Conservation (phyloP, 1,140 invertebrate species). For the Gryon sp. region DNA sequence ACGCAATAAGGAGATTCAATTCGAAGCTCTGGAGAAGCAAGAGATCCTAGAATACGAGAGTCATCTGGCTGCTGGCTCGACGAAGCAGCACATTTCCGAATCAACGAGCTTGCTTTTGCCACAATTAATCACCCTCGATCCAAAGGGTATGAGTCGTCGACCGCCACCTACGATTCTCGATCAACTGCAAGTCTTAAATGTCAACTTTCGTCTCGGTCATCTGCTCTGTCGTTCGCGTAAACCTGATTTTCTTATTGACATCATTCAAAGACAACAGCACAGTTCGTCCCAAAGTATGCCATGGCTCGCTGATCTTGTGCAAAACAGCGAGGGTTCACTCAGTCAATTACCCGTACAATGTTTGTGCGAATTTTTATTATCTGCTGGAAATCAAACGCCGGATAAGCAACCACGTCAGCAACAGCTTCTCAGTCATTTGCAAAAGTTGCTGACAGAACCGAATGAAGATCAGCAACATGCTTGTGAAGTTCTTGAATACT, state of each 20-base stretch:
- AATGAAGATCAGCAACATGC: conserved; percentile 82
- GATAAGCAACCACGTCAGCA: conserved; percentile 87
- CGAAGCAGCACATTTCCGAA: conserved; percentile 92
- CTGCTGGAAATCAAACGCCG: conserved; percentile 81
- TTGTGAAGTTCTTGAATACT: conserved; percentile 94
- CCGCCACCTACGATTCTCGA: conserved; percentile 90
- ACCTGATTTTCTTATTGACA: conserved; percentile 95
- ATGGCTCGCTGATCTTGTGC: conserved; percentile 96
- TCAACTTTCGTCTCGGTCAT: conserved; percentile 87
- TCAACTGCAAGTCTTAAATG: conserved; percentile 89
- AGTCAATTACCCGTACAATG: conserved; percentile 96
- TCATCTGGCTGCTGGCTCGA: conserved; percentile 94
- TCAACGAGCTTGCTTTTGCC: conserved; percentile 91
- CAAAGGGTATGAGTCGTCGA: conserved; percentile 87
- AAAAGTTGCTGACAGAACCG: conserved; percentile 83
- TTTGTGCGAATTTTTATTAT: conserved; percentile 96
- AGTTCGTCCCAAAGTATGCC: conserved; percentile 96
- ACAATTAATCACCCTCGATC: conserved; percentile 89
- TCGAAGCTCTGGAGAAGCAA: conserved; percentile 87
- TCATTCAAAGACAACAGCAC: conserved; percentile 89
- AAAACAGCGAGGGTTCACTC: conserved; percentile 92
- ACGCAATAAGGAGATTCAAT: conserved; percentile 83
- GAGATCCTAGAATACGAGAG: conserved; percentile 95
- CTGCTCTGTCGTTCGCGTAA: conserved; percentile 92
- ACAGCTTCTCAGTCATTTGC: conserved; percentile 89